Base-by-base conservation (phyloP, 2,113 vertebrate genomes). In the Gymnorhina tibicen region DNA sequence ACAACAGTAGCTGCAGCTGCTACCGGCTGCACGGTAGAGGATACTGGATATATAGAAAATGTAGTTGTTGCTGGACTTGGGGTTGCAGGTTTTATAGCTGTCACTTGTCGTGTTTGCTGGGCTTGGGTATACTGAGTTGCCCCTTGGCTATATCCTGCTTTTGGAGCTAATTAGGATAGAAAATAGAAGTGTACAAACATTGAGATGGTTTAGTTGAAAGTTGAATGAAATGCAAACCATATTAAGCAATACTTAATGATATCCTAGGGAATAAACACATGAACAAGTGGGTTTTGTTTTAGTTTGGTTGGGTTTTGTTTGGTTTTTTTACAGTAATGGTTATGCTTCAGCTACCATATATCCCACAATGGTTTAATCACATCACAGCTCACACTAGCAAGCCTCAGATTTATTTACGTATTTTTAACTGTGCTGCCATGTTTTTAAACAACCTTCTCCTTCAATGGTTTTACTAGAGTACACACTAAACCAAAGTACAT, bases 101-200 rank as follows among this genome's bases (percentile, higher is more conserved):
- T 47, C 47, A 47, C 47, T 47, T 47, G 47, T 10, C 47, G 47
- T 47, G 47, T 47, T 47, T 47, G 47, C 47, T 47, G 47, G 22
- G 47, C 47, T 47, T 47, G 47, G 47, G 47, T 47, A 10, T 47
- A 47, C 22, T 47, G 47, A 47, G 47, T 23, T 47, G 47, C 47
- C 47, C 47, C 47, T 47, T 47, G 47, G 47, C 47, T 47, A 47
- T 47, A 47, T 83, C 98, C 99, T 44, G 98, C 98, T 98, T 99
- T 99, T 5, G 99, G 98, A 79, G 99, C 99, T 99, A 95, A 97
- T 89, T 47, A 92, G 64, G 60, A 97, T 13, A 94, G 72, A 92
- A 96, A 74, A 82, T 46, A 89, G 22, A 95, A 91, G 30, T 33
- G 28, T 24, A 78, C 18, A 56, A 70, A 90, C 26, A 94, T 46